A percentile compares a stretch with the other conserved stretches of the same genome.
These are phyloP conservation scores for Enteromius anoplus DNA, from an alignment of 2,797 vertebrate species.

Conservation along the genomic window DNA sequence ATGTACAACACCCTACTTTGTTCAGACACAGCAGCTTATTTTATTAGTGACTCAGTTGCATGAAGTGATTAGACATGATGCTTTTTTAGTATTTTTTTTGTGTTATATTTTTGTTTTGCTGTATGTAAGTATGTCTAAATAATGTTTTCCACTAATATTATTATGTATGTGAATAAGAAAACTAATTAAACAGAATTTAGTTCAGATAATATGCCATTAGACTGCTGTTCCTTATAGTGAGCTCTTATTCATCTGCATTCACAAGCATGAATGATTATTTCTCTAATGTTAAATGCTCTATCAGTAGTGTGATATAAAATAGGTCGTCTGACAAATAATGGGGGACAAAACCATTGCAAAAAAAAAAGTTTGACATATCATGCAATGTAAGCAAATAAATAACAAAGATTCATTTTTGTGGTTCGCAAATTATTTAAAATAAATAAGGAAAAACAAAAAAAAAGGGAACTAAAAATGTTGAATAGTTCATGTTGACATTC, in stretches of 20 bases:
- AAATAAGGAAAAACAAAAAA: background rate
- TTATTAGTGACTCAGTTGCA: background rate
- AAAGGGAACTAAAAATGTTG: background rate
- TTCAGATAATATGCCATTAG: background rate
- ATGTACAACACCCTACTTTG: constrained; percentile 74
- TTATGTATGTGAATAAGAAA: background rate
- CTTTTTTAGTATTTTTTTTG: background rate
- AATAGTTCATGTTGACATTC: background rate
- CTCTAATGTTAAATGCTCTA: background rate
- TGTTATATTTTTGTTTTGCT: background rate
- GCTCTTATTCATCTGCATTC: background rate
- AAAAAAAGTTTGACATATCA: background rate
- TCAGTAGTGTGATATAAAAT: background rate
- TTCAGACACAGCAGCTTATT: constrained; percentile 27
- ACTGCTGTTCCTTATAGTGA: background rate
- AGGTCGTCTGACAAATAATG: background rate
- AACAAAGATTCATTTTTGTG: background rate
- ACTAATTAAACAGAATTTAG: background rate
- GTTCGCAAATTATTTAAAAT: background rate
- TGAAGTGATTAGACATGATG: background rate
- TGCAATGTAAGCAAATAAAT: background rate
- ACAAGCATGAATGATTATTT: background rate
- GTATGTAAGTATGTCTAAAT: background rate
- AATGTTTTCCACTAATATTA: background rate
- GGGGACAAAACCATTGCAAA: background rate